Percentiles rank a stretch among this genome's conserved stretches.
These are phyloP conservation scores for Malurus leucopterus DNA, from an alignment of 2,797 vertebrate species.

Conservation along the genomic window DNA sequence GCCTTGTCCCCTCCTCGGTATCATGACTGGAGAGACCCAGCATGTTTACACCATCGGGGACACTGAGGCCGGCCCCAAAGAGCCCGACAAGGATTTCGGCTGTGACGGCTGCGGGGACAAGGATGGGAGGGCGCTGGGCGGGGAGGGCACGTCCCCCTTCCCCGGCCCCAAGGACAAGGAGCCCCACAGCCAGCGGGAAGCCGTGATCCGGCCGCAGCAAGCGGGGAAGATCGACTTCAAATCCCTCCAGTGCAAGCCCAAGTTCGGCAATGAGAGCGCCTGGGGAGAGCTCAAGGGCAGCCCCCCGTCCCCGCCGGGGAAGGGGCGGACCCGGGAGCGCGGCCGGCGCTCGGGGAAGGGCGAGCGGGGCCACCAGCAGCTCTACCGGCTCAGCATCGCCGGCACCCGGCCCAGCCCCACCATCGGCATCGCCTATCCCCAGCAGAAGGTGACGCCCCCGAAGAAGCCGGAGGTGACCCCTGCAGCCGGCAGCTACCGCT, in stretches of 20 bases:
- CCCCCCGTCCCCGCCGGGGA: constrained; percentile 81
- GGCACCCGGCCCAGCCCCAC: constrained; percentile 81
- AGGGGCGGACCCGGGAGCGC: constrained; percentile 79
- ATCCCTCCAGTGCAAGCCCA: constrained; percentile 80
- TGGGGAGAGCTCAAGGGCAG: constrained; percentile 81
- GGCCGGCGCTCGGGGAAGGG: constrained; percentile 77
- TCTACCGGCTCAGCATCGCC: constrained; percentile 84
- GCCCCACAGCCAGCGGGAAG: constrained; percentile 85
- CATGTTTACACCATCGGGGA: constrained; percentile 79
- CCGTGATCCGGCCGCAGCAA: constrained; percentile 87
- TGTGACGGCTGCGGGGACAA: constrained; percentile 78
- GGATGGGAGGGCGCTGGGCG: constrained; percentile 70
- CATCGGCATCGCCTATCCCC: constrained; percentile 88
- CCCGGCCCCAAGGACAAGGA: constrained; percentile 78
- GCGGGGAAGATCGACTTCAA: constrained; percentile 86
- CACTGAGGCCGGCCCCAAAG: constrained; percentile 76
- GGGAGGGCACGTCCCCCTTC: constrained; percentile 47
- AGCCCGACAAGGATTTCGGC: constrained; percentile 76
- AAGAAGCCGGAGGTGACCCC: constrained; percentile 81
- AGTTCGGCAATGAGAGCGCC: constrained; percentile 73
- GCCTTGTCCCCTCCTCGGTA: constrained; percentile 42
- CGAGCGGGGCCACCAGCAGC: constrained; percentile 85
- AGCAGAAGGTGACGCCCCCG: constrained; percentile 82
- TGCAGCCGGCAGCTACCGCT: constrained; percentile 79
- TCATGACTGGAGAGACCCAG: constrained; percentile 91